Evolutionary conservation across 2,888 invertebrate genomes (phyloP).

Genomic region (Acanthosoma haemorrhoidale): DNA sequence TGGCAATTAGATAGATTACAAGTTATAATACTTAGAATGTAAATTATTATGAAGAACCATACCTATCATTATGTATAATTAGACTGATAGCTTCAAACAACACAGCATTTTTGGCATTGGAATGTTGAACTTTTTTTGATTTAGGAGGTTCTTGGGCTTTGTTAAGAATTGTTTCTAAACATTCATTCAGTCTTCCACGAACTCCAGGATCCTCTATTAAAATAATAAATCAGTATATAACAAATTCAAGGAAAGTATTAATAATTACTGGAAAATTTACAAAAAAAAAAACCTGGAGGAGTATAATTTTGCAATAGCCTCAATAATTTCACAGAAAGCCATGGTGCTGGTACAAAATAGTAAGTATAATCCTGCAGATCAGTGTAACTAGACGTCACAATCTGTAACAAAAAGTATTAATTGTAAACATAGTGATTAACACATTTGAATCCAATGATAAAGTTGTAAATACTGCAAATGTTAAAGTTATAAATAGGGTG

Average conservation of each 20-base stretch:
- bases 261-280: not conserved
- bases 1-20: no score
- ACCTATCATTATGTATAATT: slow-evolving; percentile 95
- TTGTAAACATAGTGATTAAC: no score
- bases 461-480: no score
- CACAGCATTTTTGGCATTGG: slow-evolving; percentile 99
- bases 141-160: slow-evolving; percentile 99
- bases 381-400: slow-evolving; percentile 97
- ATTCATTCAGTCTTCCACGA: slow-evolving; percentile 91
- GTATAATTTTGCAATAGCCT: slow-evolving; percentile 96
- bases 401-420: slow-evolving; percentile 53
- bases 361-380: slow-evolving; percentile 99
- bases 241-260: not conserved
- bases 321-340: slow-evolving; percentile 96
- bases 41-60: slow-evolving; percentile 9
- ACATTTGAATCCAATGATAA: no score
- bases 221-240: slow-evolving; percentile 18
- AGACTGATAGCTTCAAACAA: slow-evolving; percentile 99
- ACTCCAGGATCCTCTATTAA: slow-evolving; percentile 89
- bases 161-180: slow-evolving; percentile 94
- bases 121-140: slow-evolving; percentile 99
- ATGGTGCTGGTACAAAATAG: slow-evolving; percentile 99
- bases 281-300: slow-evolving; percentile 65
- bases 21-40: no score
- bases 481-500: no score